Base-by-base conservation (phyloP, 2,113 vertebrate genomes). In the Cavia porcellus region DNA sequence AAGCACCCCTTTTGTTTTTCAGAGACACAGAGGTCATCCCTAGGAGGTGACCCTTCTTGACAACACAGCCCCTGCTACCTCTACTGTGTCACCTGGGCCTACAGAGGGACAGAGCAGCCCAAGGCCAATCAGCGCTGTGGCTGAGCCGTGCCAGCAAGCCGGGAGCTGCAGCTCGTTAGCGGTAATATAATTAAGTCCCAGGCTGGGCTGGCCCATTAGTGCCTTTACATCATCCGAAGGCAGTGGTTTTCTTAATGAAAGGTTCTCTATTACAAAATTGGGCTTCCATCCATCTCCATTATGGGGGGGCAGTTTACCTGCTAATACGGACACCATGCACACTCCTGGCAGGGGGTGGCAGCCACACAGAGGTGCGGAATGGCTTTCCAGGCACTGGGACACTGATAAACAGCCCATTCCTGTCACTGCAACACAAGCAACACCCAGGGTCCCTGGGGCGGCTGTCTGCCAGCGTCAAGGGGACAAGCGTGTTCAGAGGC, bases 221-320 rank as follows among this genome's bases (percentile, higher is more conserved):
- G 1, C 70, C 95, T 95, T 92, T 57, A 89, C 82, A 93, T 89
- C 95, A 92, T 87, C 50, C 55, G 55, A 90, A 83, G 57, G 50
- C 66, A 66, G 92, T 28, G 90, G 70, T 85, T 97, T 89, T 75
- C 90, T 89, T 97, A 96, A 97, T 98, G 97, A 98, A 96, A 96
- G 92, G 66, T 62, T 93, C 87, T 95, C 94, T 79, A 50, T 90
- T 91, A 97, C 90, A 50, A 28, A 95, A 90, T 28, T 35, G 86
- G 94, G 74, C 92, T 80, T 45, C 89, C 93, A 97, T 95, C 90
- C 35, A 83, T 91, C 97, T 97, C 95, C 96, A 94, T 97, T 89
- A 89, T 7, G 47, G 81, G 93, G 93, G 95, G 90, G 84, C 47
- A 22, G 75, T 92, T 89, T 96, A 94, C 94, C 97, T 97, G 91